Evolutionary conservation across 1,140 invertebrate species (phyloP), one percentile per base, ranked within the genome.

Genomic region (Drosophila burlai): DNA sequence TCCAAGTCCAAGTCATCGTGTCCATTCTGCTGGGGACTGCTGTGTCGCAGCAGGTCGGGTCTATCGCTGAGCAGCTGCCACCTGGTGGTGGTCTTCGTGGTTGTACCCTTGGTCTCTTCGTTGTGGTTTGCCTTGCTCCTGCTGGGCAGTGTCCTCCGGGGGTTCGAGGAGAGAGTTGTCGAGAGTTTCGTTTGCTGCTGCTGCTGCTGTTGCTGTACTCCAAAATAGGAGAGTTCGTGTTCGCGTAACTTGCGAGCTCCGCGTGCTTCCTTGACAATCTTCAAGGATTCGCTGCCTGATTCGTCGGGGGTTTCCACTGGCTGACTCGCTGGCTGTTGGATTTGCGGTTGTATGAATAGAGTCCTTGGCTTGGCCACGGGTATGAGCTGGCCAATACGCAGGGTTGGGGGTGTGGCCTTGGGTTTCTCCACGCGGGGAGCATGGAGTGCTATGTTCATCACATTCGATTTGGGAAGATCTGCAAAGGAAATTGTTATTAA

Each of bases 181-280:
- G 71, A 55, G 15, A 80, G 36, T 10, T 68, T 63, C 16, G 62
- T 34, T 43, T 76, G 76, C 21, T 63, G 50, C 36, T 75, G 76
- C 4, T 62, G 50, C 6, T 60, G 47, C 40, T 76, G 61, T 4
- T 75, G 68, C n/a, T 93, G 93, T 2, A 93, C 80, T 6, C 93
- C 93, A 61, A 93, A 93, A 66, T 93, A 93, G 46, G 93, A 93
- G 24, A 93, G 85, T 72, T 93, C 93, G 15, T 93, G 93, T 21
- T 93, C 92, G 10, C 92, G 91, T 15, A 93, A 43, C 73, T 93
- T 93, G 57, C 93, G 87, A 8, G 93, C 92, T 9, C 92, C 92
- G n/a, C 90, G 89, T 13, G 92, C 80, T 54, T 93, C 92, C 43
- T 92, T 93, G 4, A 93, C 75, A 55, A 92, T 93, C 60, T 91